These are phyloP conservation scores for Diabrotica virgifera DNA, from an alignment of 1,140 invertebrate genomes.

Conservation along the genomic window DNA sequence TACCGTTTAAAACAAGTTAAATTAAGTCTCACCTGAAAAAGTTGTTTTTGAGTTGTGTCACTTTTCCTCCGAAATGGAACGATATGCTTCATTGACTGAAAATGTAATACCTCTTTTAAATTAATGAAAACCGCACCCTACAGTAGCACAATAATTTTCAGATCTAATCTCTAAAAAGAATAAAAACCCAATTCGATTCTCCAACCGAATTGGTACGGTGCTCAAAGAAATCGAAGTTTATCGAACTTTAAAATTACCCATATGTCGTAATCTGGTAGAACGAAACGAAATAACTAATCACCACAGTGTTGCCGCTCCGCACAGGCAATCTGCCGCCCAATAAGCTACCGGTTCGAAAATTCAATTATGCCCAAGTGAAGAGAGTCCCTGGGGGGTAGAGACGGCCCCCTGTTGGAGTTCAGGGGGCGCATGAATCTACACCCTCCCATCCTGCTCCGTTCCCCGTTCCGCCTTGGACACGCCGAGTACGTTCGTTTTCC, in stretches of 20 bases:
- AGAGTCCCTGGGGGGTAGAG: slow-evolving; percentile 31
- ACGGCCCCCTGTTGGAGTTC: slow-evolving; percentile 11
- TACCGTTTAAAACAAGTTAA: too few relatives aligned
- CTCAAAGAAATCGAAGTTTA: slow-evolving; percentile 32
- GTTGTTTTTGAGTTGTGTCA: too few relatives aligned
- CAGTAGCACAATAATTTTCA: background rate
- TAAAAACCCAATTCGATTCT: slow-evolving; percentile 22
- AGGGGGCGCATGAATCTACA: slow-evolving; percentile 6
- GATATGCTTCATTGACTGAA: too few relatives aligned
- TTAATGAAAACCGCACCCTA: background rate
- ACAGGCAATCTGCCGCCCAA: slow-evolving; percentile 43
- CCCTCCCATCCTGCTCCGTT: slow-evolving; percentile 7
- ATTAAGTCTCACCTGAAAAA: too few relatives aligned
- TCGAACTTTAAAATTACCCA: slow-evolving; percentile 45
- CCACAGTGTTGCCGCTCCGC: slow-evolving; percentile 18
- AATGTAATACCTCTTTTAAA: too few relatives aligned
- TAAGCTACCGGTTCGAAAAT: slow-evolving; percentile 45
- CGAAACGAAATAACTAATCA: slow-evolving; percentile 45
- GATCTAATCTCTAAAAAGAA: background rate
- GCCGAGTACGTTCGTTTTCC: background rate
- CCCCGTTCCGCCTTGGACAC: background rate
- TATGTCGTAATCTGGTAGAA: slow-evolving; percentile 40
- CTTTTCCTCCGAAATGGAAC: too few relatives aligned
- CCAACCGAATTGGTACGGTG: background rate
- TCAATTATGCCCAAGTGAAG: slow-evolving; percentile 46